Base-by-base conservation (phyloP, 2,888 invertebrate species). In the Junonia oenone region DNA sequence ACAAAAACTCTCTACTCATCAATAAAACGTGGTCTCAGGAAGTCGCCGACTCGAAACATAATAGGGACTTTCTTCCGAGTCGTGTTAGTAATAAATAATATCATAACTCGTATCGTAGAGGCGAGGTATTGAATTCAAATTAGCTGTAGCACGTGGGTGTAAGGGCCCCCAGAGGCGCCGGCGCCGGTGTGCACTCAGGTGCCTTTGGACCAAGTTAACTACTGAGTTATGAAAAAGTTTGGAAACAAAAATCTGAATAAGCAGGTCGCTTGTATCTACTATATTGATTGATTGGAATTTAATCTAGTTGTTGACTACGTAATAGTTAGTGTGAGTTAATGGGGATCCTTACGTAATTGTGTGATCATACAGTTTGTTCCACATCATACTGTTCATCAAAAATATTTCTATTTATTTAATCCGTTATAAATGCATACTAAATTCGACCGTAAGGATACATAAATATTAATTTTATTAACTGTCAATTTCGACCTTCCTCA, bases 101-200 rank as follows among this genome's bases (percentile, higher is more conserved):
- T 55, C 46, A 37, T 37, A 52, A 46, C 47, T 48, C 38, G 49
- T 56, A 59, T 43, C 29, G 56, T 52, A 47, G 47, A 33, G 35
- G 50, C 47, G 67, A 61, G 63, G 75, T 75, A 80, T 86, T 83
- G 83, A 85, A 86, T 86, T 80, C 75, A 81, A 86, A 86, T 82
- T 65, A 71, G 64, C 64, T 61, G 64, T 64, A 65, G 64, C 74
- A 77, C 73, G 83, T 83, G 78, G 81, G 78, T 66, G 78, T 65
- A 63, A 35, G 58, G 57, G 62, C 64, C 67, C 59, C 57, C 58
- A 52, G 66, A 58, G 78, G 79, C 80, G 78, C 72, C 65, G 72
- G 61, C 62, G 61, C 66, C 38, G 17, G 2, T 43, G 22, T 22
- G 8, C 5, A 33, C 14, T 17, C 43, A 11, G 17, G 8, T 43